A percentile compares a stretch with the other conserved stretches of the same genome.
Evolutionary conservation across 35 echinoderm and acorn worm species (phyloP).

Genomic region (Ophiothrix spiculata): DNA sequence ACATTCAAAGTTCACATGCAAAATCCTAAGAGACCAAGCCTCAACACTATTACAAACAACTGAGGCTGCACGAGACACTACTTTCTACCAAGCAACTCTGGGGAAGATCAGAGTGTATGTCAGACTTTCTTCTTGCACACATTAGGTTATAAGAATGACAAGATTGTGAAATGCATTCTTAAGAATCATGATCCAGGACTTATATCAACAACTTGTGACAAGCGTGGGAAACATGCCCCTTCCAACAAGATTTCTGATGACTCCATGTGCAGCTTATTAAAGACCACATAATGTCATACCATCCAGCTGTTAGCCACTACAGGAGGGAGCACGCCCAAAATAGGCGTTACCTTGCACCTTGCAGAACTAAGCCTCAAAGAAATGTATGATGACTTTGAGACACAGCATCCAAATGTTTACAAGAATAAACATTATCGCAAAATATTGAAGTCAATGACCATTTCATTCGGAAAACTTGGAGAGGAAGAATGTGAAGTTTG

Average conservation of each 20-base stretch:
- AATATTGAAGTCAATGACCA: slow-evolving; percentile 4
- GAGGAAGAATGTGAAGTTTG: slow-evolving; percentile 10
- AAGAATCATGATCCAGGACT: no score
- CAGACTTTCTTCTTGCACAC: no score
- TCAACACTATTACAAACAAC: neutral
- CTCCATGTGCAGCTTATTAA: neutral
- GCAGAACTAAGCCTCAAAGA: neutral
- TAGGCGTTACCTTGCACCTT: slow-evolving; percentile 12
- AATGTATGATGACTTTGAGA: slow-evolving; percentile 31
- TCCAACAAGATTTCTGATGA: slow-evolving; percentile 1
- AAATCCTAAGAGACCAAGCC: neutral
- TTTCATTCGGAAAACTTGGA: slow-evolving; percentile 1
- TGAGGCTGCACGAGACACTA: neutral
- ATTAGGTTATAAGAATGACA: no score
- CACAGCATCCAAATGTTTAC: slow-evolving; percentile 18
- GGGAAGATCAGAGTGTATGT: no score
- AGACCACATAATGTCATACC: slow-evolving; percentile 23
- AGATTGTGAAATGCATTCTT: no score
- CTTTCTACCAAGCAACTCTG: no score
- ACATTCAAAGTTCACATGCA: neutral
- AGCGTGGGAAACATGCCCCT: neutral
- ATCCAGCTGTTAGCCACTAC: slow-evolving; percentile 14
- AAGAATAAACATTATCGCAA: neutral
- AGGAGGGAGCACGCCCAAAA: slow-evolving; percentile 6
- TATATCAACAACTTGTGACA: neutral